Percentiles rank a stretch among this genome's conserved stretches.
phyloP scores from a whole-genome alignment of 2,113 vertebrate species.

The Cyanoramphus novaezelandiae region DNA sequence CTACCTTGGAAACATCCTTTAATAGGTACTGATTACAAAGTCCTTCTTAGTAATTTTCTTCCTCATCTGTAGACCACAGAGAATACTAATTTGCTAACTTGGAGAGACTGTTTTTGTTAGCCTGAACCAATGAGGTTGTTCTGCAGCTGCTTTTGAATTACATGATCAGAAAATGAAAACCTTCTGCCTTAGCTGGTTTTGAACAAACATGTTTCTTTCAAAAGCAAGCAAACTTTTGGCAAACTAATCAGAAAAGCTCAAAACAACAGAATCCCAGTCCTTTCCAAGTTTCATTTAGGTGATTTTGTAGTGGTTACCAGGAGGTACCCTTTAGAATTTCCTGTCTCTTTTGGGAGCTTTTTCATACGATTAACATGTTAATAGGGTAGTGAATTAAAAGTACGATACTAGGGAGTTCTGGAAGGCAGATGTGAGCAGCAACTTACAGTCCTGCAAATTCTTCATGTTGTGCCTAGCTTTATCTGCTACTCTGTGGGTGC shows the following conservation, averaged over 20 bases:
- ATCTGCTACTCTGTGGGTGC: neutral
- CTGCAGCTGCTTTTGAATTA: conserved; percentile 32
- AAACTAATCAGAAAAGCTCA: neutral
- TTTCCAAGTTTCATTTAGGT: neutral
- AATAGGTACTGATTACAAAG: neutral
- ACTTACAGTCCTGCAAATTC: conserved; percentile 44
- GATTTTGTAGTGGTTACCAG: neutral
- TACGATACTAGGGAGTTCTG: neutral
- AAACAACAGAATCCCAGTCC: neutral
- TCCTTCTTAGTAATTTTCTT: conserved; percentile 2
- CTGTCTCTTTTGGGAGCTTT: neutral
- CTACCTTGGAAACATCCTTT: neutral
- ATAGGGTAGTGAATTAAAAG: neutral
- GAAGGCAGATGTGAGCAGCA: conserved; percentile 28
- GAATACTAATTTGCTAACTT: conserved; percentile 39
- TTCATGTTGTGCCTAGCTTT: conserved; percentile 30
- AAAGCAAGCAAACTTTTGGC: conserved; percentile 15
- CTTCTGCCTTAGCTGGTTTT: neutral
- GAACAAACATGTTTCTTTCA: neutral
- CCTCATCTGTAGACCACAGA: neutral
- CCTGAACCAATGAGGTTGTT: neutral
- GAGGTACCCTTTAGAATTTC: neutral
- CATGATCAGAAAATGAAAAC: conserved; percentile 50
- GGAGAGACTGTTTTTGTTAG: conserved; percentile 27
- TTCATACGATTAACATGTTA: neutral